Conservation (phyloP, 2,888 invertebrate species). For the Torymus aiolomorphi region DNA sequence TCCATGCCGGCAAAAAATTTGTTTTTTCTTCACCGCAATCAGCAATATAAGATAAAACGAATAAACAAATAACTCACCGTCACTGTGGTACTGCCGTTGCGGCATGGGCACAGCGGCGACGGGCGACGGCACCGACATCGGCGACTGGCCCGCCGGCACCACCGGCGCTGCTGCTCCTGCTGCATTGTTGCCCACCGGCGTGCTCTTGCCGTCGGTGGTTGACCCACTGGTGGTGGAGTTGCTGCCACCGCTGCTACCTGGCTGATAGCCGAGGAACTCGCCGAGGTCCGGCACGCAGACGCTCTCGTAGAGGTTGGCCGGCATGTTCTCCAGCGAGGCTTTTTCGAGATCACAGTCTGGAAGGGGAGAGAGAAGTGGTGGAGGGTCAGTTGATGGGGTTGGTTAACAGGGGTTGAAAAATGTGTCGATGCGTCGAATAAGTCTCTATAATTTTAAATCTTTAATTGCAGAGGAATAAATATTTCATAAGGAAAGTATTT, state of each 20-base stretch:
- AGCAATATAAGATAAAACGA: no score
- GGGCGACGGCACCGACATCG: slow-evolving; percentile 38
- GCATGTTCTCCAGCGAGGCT: slow-evolving; percentile 83
- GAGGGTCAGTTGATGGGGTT: no score
- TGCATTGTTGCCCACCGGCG: no score
- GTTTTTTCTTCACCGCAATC: no score
- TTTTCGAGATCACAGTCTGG: slow-evolving; percentile 88
- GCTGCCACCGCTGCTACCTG: slow-evolving; percentile 75
- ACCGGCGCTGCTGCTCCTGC: no score
- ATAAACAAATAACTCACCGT: slow-evolving; percentile 66
- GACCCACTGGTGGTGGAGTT: slow-evolving; percentile 61
- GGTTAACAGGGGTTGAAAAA: no score
- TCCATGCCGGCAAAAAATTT: no score
- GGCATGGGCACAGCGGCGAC: slow-evolving; percentile 61
- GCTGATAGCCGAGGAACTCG: slow-evolving; percentile 81
- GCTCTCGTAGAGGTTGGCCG: slow-evolving; percentile 87
- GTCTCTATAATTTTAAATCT: neutral
- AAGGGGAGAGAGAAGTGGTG: slow-evolving; percentile 2
- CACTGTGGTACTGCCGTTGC: slow-evolving; percentile 70
- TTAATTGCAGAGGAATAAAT: neutral
- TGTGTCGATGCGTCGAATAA: no score
- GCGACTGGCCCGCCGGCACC: neutral
- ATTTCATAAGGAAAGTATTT: no score
- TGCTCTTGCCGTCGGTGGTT: neutral
- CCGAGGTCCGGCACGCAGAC: slow-evolving; percentile 87